phyloP scores from a whole-genome alignment of 2,113 vertebrate species.

The Bufo gargarizans region DNA sequence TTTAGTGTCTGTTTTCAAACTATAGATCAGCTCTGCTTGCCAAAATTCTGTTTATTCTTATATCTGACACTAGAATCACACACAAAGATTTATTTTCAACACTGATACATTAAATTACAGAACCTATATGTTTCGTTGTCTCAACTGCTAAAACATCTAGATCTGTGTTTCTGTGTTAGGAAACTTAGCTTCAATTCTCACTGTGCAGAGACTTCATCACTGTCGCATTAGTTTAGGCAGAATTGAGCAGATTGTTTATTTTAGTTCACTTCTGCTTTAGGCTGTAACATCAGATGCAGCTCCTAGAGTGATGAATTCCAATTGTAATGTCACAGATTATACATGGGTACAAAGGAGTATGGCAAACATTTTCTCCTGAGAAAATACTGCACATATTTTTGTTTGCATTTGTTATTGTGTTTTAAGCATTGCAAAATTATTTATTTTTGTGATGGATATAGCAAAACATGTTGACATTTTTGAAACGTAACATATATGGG shows the following conservation, averaged over 20 bases:
- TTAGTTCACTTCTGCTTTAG: constrained; percentile 73
- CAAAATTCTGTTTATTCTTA: not conserved
- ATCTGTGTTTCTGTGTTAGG: constrained; percentile 29
- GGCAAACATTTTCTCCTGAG: constrained; percentile 57
- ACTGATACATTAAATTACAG: not conserved
- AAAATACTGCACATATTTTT: constrained; percentile 37
- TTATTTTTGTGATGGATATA: not conserved
- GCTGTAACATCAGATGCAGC: constrained; percentile 77
- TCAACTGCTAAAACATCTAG: not conserved
- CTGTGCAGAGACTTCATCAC: constrained; percentile 66
- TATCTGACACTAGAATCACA: not conserved
- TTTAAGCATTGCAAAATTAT: constrained; percentile 1
- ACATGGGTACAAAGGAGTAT: constrained; percentile 65
- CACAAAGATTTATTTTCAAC: not conserved
- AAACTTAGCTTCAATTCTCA: constrained; percentile 40
- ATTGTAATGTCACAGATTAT: constrained; percentile 71
- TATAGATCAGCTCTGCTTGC: not conserved
- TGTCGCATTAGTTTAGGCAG: constrained; percentile 76
- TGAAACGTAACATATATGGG: not conserved
- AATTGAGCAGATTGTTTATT: constrained; percentile 81
- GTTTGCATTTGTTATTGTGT: constrained; percentile 22
- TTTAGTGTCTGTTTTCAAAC: not conserved
- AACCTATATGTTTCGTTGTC: not conserved
- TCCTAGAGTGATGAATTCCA: constrained; percentile 75
- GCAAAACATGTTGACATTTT: not conserved